phyloP scores from a whole-genome alignment of 2,888 invertebrate species.

The Perizoma affinitatum region DNA sequence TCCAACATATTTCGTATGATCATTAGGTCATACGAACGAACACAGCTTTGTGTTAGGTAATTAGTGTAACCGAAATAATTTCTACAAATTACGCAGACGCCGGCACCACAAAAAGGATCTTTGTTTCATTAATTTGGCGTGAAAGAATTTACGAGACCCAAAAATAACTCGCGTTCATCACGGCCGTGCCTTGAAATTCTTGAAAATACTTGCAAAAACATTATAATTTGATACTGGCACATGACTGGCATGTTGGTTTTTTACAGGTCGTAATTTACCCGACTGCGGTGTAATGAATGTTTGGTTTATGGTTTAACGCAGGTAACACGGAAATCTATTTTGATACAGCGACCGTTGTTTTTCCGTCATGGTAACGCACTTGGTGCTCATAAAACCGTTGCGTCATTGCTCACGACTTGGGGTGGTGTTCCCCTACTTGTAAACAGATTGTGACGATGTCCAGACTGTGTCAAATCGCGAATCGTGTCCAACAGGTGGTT shows the following conservation, averaged over 20 bases:
- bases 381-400: slow-evolving; percentile 73
- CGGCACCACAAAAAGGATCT: slow-evolving; percentile 13
- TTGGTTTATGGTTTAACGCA: slow-evolving; percentile 51
- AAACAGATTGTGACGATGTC: slow-evolving; percentile 80
- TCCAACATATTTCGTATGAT: too few relatives aligned
- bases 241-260: slow-evolving; percentile 40
- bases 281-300: slow-evolving; percentile 54
- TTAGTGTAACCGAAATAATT: slow-evolving; percentile 30
- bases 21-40: slow-evolving; percentile 17
- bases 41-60: slow-evolving; percentile 25
- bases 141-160: slow-evolving; percentile 44
- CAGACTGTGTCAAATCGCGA: slow-evolving; percentile 69
- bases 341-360: slow-evolving; percentile 70
- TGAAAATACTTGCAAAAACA: slow-evolving; percentile 30
- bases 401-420: slow-evolving; percentile 69
- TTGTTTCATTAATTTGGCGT: slow-evolving; percentile 52
- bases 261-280: slow-evolving; percentile 48
- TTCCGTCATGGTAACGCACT: slow-evolving; percentile 77
- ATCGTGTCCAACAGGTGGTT: slow-evolving; percentile 78
- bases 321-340: slow-evolving; percentile 79
- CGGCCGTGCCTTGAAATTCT: slow-evolving; percentile 30
- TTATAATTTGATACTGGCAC: slow-evolving; percentile 37
- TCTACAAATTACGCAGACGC: slow-evolving; percentile 14
- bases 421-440: slow-evolving; percentile 69
- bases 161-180: slow-evolving; percentile 29